A percentile compares a stretch with the other conserved stretches of the same genome.
phyloP scores from a whole-genome alignment of 2,797 vertebrate species.

The Hypotaenidia okinawae region DNA sequence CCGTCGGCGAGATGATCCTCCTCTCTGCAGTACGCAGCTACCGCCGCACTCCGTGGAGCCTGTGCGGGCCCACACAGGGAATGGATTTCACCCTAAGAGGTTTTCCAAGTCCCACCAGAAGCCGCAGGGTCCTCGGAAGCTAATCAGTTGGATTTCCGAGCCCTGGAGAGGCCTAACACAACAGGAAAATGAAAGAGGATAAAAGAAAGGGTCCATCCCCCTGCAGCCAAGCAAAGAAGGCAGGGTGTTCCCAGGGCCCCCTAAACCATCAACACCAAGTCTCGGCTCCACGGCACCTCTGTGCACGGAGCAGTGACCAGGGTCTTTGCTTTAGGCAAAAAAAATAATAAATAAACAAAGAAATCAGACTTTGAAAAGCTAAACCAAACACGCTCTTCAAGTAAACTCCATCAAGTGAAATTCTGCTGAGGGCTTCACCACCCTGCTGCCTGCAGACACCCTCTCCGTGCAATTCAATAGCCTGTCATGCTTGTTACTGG shows the following conservation, averaged over 20 bases:
- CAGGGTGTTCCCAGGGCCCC: not conserved
- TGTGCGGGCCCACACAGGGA: not conserved
- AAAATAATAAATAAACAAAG: not conserved
- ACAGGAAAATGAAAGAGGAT: not conserved
- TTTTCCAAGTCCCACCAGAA: not conserved
- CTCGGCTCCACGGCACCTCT: not conserved
- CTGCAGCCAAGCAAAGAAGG: not conserved
- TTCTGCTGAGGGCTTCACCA: constrained; percentile 47
- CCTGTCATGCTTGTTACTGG: constrained; percentile 71
- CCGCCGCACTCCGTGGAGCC: not conserved
- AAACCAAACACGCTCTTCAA: not conserved
- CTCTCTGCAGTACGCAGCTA: not conserved
- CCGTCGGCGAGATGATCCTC: not conserved
- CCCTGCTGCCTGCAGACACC: constrained; percentile 45
- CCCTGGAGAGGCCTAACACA: accelerated
- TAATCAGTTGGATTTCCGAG: not conserved
- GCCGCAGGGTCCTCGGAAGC: not conserved
- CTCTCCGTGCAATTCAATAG: constrained; percentile 41
- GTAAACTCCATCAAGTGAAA: constrained; percentile 33
- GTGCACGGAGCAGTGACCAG: not conserved
- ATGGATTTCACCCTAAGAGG: not conserved
- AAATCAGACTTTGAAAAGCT: not conserved
- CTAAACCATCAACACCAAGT: accelerated
- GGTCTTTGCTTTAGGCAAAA: not conserved
- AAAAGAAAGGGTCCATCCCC: not conserved